Percentiles rank a stretch among this genome's conserved stretches.
Evolutionary conservation across 1,140 invertebrate genomes (phyloP).

Genomic region (Dryas iulia): DNA sequence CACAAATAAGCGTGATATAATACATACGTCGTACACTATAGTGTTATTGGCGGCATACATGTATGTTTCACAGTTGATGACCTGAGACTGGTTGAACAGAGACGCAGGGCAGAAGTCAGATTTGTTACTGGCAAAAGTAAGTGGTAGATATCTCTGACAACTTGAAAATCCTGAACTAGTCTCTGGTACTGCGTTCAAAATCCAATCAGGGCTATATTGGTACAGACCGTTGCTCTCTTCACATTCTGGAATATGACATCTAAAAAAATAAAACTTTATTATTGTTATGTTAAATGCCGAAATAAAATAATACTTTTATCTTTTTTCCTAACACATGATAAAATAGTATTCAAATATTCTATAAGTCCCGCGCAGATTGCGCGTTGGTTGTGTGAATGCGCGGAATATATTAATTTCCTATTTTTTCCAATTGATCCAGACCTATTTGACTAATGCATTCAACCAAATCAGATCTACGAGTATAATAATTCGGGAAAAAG

Average conservation of each 20-base stretch:
- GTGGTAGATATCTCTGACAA: constrained; percentile 47
- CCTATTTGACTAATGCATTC: too few species aligned
- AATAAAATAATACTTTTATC: too few species aligned
- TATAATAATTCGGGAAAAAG: too few species aligned
- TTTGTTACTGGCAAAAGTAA: constrained; percentile 21
- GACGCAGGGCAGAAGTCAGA: constrained; percentile 40
- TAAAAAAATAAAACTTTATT: constrained; percentile 34
- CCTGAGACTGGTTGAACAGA: constrained; percentile 38
- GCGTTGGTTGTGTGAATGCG: too few species aligned
- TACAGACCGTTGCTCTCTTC: constrained; percentile 39
- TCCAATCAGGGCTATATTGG: constrained; percentile 43
- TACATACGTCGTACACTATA: constrained; percentile 62
- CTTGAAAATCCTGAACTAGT: constrained; percentile 34
- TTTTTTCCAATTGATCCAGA: too few species aligned
- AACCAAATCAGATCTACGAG: too few species aligned
- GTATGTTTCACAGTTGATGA: constrained; percentile 43
- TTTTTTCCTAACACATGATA: too few species aligned
- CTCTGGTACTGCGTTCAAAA: constrained; percentile 47
- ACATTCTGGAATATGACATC: constrained; percentile 59
- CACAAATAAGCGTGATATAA: too few species aligned
- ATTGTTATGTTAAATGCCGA: too few species aligned
- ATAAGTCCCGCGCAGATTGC: too few species aligned
- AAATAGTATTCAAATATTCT: too few species aligned
- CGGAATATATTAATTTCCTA: too few species aligned
- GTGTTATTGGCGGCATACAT: constrained; percentile 56